Base-by-base conservation (phyloP, 2,113 vertebrate genomes). In the Anarrhichthys ocellatus region DNA sequence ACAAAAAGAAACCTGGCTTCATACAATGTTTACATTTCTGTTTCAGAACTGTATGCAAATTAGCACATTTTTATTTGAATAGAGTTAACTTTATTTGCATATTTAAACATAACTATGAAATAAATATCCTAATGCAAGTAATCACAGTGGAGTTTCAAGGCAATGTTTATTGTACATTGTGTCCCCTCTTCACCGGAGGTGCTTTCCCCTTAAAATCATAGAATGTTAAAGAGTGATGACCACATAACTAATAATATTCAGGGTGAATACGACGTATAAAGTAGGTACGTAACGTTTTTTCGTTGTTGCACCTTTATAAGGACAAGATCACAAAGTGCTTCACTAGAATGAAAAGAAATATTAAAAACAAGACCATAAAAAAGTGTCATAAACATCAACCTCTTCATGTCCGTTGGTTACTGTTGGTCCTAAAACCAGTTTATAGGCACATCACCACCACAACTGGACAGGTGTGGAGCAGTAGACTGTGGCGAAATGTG, bases 401-500 rank as follows among this genome's bases (percentile, higher is more conserved):
- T 34, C 34, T 63, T 34, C 34, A 6, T 63, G 18, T 36, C 61
- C 36, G 17, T 36, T 29, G 15, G 29, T 68, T 17, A 15, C 29
- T 32, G 15, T 32, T 61, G 61, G 32, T 69, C 29, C 29, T 52
- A 36, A 54, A 66, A 67, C n/a, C 65, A 38, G 20, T 52, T 70
- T 52, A 38, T 18, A 3, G 68, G 6, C 29, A 1, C 20, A 54
- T 54, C 38, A 71, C 50, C 11, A 1, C 22, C 68, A 27, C 34
- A 40, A 0, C 52, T 58, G 69, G 69, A 18, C 50, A 40, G 22
- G 6, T 54, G 34, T 56, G 34, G 13, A 9, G 22, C 69, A 40
- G 69, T 3, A 24, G 34, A 71, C 52, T 1, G 15, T 38, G 9
- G 14, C 36, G 13, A 56, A 40, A 10, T 8, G 6, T 27, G 61